phyloP scores from a whole-genome alignment of 2,888 invertebrate genomes.

The Alcis repandata region DNA sequence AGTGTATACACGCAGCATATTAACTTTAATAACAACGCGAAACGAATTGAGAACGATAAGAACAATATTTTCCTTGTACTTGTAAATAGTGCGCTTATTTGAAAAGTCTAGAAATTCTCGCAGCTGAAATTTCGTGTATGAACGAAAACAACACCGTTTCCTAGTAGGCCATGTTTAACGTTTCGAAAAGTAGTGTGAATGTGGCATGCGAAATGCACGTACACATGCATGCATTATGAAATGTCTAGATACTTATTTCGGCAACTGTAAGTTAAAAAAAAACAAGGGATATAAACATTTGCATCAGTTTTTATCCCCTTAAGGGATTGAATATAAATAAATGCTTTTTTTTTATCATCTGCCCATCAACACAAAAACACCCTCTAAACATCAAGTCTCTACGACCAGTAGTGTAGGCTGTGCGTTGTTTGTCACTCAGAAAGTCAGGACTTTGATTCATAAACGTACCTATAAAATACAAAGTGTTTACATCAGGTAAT shows the following conservation, averaged over 20 bases:
- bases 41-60: constrained; percentile 34
- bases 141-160: constrained; percentile 38
- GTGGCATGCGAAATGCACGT: neutral
- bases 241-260: no score
- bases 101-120: constrained; percentile 35
- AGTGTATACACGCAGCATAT: constrained; percentile 20
- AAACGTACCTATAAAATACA: no score
- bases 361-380: no score
- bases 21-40: constrained; percentile 32
- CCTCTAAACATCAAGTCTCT: no score
- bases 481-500: constrained; percentile 9
- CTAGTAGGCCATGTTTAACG: constrained; percentile 37
- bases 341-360: no score
- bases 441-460: no score
- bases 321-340: no score
- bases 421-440: no score
- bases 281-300: no score
- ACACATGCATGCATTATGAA: constrained; percentile 9
- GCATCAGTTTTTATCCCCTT: no score
- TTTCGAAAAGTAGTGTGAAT: constrained; percentile 22
- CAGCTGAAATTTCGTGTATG: constrained; percentile 31
- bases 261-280: no score
- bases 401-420: no score
- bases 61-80: constrained; percentile 34
- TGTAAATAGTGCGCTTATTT: constrained; percentile 36